Evolutionary conservation across 2,888 invertebrate species (phyloP).

Genomic region (Auanema freiburgensis): DNA sequence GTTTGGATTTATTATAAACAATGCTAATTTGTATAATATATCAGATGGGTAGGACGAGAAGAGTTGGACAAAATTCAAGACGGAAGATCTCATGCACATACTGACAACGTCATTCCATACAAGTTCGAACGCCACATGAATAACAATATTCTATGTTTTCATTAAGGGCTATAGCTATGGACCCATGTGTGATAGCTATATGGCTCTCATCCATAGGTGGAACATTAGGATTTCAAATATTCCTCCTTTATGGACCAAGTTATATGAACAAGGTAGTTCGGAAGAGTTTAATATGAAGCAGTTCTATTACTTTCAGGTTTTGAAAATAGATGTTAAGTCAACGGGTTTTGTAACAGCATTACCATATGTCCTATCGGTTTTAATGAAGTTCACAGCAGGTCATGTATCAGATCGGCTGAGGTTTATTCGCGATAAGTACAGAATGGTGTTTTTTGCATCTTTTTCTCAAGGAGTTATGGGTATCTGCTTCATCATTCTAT

Average conservation of each 20-base stretch:
- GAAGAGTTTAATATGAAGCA: neutral
- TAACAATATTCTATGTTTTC: neutral
- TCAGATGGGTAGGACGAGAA: too few relatives aligned
- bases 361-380: conserved; percentile 32
- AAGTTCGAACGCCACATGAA: too few relatives aligned
- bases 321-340: conserved; percentile 28
- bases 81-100: neutral
- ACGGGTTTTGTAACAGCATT: conserved; percentile 36
- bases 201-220: conserved; percentile 36
- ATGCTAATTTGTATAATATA: too few relatives aligned
- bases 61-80: conserved; percentile 9
- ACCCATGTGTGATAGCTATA: conserved; percentile 17
- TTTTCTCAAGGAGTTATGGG: conserved; percentile 47
- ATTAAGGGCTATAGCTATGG: conserved; percentile 14
- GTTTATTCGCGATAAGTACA: conserved; percentile 28
- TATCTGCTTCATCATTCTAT: conserved; percentile 39
- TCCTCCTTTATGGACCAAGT: conserved; percentile 43
- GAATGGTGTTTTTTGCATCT: conserved; percentile 43
- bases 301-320: conserved; percentile 14
- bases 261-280: conserved; percentile 35
- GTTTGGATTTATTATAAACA: conserved; percentile 11
- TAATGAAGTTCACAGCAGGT: conserved; percentile 32
- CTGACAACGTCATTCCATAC: too few relatives aligned
- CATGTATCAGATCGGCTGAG: conserved; percentile 31
- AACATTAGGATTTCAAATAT: conserved; percentile 40